Evolutionary conservation across 2,113 vertebrate genomes (phyloP).

Genomic region (Sinocyclocheilus grahami): DNA sequence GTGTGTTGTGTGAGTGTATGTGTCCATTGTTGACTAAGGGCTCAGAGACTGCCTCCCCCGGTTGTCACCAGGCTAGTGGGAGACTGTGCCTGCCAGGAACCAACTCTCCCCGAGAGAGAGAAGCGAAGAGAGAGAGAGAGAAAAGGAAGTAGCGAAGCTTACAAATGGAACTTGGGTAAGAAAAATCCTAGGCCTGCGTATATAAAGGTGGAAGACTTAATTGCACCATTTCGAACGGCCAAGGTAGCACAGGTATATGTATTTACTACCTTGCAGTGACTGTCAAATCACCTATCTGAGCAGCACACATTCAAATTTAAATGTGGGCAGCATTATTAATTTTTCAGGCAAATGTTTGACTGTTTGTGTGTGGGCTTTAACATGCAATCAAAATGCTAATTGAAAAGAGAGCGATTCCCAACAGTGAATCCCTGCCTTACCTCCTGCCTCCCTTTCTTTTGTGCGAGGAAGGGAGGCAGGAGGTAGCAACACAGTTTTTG

Average conservation of each 20-base stretch:
- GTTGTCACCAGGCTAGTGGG: slow-evolving; percentile 61
- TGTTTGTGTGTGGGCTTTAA: slow-evolving; percentile 61
- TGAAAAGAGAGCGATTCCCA: slow-evolving; percentile 52
- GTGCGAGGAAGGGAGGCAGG: background rate
- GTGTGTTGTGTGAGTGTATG: slow-evolving; percentile 53
- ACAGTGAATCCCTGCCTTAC: slow-evolving; percentile 34
- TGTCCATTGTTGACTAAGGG: slow-evolving; percentile 62
- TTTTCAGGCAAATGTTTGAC: slow-evolving; percentile 51
- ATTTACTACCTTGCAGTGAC: slow-evolving; percentile 40
- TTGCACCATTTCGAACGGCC: slow-evolving; percentile 9
- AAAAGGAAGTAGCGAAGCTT: slow-evolving; percentile 10
- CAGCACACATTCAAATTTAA: slow-evolving; percentile 36
- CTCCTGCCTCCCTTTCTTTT: slow-evolving; percentile 31
- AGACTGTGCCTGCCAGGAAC: slow-evolving; percentile 63
- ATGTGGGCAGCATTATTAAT: slow-evolving; percentile 52
- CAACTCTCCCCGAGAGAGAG: slow-evolving; percentile 50
- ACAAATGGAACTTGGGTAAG: slow-evolving; percentile 14
- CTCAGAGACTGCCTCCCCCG: slow-evolving; percentile 58
- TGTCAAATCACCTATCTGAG: slow-evolving; percentile 47
- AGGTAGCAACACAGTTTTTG: background rate
- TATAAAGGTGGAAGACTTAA: slow-evolving; percentile 36
- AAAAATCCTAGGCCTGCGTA: slow-evolving; percentile 32
- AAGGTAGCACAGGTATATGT: slow-evolving; percentile 11
- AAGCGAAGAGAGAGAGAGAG: background rate
- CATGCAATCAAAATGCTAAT: slow-evolving; percentile 59